Evolutionary conservation across 2,888 invertebrate species (phyloP), one percentile per base, ranked within the genome.

Genomic region (Drosophila picticornis): DNA sequence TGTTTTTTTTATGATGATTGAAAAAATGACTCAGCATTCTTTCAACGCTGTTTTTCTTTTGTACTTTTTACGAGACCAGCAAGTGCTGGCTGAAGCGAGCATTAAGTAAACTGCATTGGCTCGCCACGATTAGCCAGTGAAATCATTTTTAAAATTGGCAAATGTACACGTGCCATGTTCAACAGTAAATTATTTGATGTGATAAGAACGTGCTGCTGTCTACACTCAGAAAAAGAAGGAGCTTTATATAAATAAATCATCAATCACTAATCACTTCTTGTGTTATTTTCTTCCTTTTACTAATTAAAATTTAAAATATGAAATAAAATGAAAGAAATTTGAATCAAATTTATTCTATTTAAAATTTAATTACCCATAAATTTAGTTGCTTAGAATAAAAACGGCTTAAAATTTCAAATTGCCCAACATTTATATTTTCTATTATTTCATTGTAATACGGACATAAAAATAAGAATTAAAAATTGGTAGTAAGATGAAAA

Each of bases 101-200:
- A 71, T 59, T 79, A 52, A 84, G 72, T 69, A 76, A 87, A 81
- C 68, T 62, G 36, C 62, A 56, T 61, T 59, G 60, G 50, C 16
- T 38, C 71, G 61, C 19, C 46, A 56, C 43, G 55, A 73, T 67
- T 80, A 77, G 51, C 59, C 25, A 51, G 72, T 40, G 63, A 75
- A 68, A 58, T 58, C 52, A 84, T 75, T 71, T 75, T 71, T n/a
- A 31, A 85, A 80, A 82, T 82, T 69, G 71, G 55, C 75, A 72
- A 80, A 64, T 56, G 48, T 32, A 58, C 63, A 55, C 66, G 61
- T 78, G 71, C 50, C 60, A 25, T 32, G 40, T 5, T 62, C 43
- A 61, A 36, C n/a, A 27, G 40, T 38, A 58, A 67, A 76, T 71
- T 63, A 58, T 19, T 22, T 11, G 36, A 6, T 10, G 19, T 27